phyloP scores from a whole-genome alignment of 2,797 vertebrate species.

The Ataeniobius toweri region DNA sequence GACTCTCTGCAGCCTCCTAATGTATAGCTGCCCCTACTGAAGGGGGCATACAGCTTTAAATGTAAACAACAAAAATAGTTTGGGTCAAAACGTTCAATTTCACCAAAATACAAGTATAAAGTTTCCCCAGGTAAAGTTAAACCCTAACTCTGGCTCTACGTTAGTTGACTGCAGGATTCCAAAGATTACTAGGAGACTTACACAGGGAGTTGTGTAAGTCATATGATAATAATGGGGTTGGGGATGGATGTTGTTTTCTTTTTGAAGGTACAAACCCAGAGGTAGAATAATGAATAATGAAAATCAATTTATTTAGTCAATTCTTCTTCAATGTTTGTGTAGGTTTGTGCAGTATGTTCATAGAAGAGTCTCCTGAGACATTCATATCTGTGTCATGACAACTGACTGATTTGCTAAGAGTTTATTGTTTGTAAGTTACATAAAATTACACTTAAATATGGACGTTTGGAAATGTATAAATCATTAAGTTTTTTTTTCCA shows the following conservation, averaged over 20 bases:
- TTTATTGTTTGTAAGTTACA: too few relatives aligned
- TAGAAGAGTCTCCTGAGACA: too few relatives aligned
- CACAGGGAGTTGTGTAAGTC: neutral
- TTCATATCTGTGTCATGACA: too few relatives aligned
- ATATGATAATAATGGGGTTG: neutral
- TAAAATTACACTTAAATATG: too few relatives aligned
- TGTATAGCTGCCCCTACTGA: neutral
- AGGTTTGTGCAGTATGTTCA: too few relatives aligned
- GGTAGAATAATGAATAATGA: too few relatives aligned
- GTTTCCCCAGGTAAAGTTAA: neutral
- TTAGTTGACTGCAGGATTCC: neutral
- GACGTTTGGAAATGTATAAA: too few relatives aligned
- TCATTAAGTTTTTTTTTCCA: too few relatives aligned
- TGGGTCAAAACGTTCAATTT: neutral
- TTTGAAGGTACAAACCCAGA: neutral
- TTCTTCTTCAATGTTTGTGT: too few relatives aligned
- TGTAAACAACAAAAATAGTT: neutral
- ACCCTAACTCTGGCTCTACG: neutral
- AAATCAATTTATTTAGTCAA: too few relatives aligned
- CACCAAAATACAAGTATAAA: neutral
- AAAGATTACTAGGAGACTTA: neutral
- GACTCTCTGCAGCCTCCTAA: neutral
- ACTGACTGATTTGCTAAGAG: too few relatives aligned
- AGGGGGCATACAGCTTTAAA: neutral
- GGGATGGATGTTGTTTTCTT: neutral